These are phyloP conservation scores for Tragopan temminckii DNA, from an alignment of 2,797 vertebrate species.

Conservation along the genomic window DNA sequence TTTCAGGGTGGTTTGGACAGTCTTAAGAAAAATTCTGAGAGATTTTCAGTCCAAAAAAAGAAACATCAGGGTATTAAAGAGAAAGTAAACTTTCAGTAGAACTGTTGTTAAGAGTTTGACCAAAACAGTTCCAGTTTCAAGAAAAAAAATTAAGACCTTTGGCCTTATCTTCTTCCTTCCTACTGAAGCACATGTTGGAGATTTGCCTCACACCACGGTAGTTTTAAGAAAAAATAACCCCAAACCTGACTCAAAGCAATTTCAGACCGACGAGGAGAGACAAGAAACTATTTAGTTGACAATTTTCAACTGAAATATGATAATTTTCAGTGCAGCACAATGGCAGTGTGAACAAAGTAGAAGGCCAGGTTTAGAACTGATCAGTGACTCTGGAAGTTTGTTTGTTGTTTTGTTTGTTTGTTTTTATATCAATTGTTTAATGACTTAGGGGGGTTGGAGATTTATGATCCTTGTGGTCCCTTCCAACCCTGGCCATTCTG, in stretches of 20 bases:
- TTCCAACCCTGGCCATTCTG: too few relatives aligned
- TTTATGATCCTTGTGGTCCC: too few relatives aligned
- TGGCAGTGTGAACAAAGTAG: not conserved
- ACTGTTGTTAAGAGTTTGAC: slow-evolving; percentile 16
- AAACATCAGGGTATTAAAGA: slow-evolving; percentile 26
- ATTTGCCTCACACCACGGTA: slow-evolving; percentile 56
- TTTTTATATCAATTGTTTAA: not conserved
- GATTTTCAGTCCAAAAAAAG: slow-evolving; percentile 35
- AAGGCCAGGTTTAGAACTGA: not conserved
- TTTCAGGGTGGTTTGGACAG: not conserved
- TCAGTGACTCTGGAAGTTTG: not conserved
- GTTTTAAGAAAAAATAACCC: slow-evolving; percentile 44
- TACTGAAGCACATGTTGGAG: slow-evolving; percentile 55
- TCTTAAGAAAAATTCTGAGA: not conserved
- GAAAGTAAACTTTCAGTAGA: slow-evolving; percentile 50
- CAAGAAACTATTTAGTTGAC: slow-evolving; percentile 1
- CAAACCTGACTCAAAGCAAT: slow-evolving; percentile 34
- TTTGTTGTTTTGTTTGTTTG: not conserved
- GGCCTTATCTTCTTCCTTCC: slow-evolving; percentile 59
- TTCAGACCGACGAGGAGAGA: slow-evolving; percentile 50
- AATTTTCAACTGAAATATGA: not conserved
- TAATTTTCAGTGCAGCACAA: not conserved
- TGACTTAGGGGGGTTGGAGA: too few relatives aligned
- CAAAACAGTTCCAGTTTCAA: slow-evolving; percentile 49
- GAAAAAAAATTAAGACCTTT: slow-evolving; percentile 52